Percentiles rank a stretch among this genome's conserved stretches.
Conservation (phyloP, 2,113 vertebrate species). For the Hucho hucho region DNA sequence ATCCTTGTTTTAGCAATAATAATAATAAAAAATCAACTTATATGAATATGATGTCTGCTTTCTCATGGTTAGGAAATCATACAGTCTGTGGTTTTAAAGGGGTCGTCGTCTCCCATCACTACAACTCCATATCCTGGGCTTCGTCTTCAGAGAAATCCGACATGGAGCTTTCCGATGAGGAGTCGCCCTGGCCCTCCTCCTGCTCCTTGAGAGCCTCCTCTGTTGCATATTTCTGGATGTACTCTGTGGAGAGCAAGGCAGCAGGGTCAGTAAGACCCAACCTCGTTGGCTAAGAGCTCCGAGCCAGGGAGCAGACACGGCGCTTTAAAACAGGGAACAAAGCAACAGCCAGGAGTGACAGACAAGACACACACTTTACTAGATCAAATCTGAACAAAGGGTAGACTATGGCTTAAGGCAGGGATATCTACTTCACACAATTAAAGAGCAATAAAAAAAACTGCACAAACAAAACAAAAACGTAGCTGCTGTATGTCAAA, state of each 20-base stretch:
- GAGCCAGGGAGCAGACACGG: not conserved
- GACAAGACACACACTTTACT: no score
- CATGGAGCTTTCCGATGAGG: conserved; percentile 99
- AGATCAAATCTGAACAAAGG: no score
- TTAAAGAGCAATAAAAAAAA: no score
- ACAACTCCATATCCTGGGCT: conserved; percentile 99
- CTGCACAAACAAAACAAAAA: no score
- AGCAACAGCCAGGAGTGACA: not conserved
- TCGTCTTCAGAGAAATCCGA: conserved; percentile 99
- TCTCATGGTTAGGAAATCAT: conserved; percentile 97
- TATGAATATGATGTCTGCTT: conserved; percentile 99
- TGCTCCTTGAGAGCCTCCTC: conserved; percentile 98
- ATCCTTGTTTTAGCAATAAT: conserved; percentile 97
- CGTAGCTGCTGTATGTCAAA: no score
- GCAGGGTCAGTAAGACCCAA: not conserved
- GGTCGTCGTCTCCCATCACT: conserved; percentile 79
- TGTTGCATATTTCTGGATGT: conserved; percentile 99
- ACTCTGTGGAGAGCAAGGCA: conserved; percentile 72
- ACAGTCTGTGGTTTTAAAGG: conserved; percentile 80
- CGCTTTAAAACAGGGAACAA: no score
- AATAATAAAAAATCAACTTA: conserved; percentile 87
- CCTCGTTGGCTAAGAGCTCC: not conserved
- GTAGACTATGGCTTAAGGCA: no score
- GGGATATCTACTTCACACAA: no score
- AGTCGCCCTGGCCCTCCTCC: conserved; percentile 95